A percentile compares a stretch with the other conserved stretches of the same genome.
Conservation (phyloP, 2,113 vertebrate species). For the Okapia johnstoni region DNA sequence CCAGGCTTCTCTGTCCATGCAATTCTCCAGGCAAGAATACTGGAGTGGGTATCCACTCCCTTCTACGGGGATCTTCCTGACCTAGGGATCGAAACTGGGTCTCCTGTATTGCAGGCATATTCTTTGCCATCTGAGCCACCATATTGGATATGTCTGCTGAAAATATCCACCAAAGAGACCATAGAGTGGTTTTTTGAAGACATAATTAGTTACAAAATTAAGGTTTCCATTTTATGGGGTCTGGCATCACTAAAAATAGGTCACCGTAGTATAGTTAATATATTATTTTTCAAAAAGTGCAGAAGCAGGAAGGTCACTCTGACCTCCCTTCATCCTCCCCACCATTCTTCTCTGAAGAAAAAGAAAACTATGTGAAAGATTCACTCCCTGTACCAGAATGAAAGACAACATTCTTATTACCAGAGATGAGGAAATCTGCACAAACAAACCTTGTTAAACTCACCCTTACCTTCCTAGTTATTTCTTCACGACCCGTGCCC, state of each 20-base stretch:
- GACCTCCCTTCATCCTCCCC: not conserved
- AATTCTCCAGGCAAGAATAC: not conserved
- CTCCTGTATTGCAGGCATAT: not conserved
- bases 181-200: not conserved
- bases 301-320: not conserved
- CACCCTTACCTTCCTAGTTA: not conserved
- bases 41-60: not conserved
- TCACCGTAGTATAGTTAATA: not conserved
- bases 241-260: not conserved
- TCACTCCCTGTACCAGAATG: not conserved
- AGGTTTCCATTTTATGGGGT: not conserved
- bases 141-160: not conserved
- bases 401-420: not conserved
- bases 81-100: not conserved
- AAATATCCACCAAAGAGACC: not conserved
- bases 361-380: not conserved
- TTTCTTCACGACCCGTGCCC: not conserved
- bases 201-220: not conserved
- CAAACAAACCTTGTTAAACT: not conserved
- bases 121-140: not conserved
- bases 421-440: not conserved
- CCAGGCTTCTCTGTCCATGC: not conserved
- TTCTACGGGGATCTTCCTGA: not conserved
- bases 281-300: not conserved
- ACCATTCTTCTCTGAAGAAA: not conserved